These are phyloP conservation scores for Harpagoxenus sublaevis DNA, from an alignment of 2,888 invertebrate genomes.

Conservation along the genomic window DNA sequence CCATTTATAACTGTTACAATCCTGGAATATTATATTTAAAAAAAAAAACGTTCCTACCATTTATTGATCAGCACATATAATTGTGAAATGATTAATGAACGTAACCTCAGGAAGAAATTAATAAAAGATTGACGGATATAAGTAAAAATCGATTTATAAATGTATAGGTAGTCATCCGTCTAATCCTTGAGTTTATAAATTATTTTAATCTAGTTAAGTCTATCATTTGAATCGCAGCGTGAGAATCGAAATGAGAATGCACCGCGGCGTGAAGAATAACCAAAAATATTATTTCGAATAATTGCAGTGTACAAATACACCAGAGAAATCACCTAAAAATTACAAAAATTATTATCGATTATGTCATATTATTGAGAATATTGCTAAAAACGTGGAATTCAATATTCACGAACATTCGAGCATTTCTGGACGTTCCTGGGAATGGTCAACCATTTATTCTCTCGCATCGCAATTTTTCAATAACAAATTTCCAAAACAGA, in stretches of 20 bases:
- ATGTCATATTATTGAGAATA: background rate
- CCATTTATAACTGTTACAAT: background rate
- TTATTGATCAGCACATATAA: background rate
- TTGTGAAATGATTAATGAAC: background rate
- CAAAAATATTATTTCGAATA: background rate
- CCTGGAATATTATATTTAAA: background rate
- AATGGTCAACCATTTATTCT: background rate
- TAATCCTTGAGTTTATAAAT: background rate
- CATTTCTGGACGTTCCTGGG: background rate
- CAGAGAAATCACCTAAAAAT: background rate
- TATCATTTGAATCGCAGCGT: background rate
- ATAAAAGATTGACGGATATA: background rate
- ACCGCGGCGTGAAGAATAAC: background rate
- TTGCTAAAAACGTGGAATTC: background rate
- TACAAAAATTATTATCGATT: background rate
- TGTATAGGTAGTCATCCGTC: background rate
- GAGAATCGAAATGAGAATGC: background rate
- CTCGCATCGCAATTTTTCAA: conserved; percentile 1
- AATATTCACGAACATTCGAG: background rate
- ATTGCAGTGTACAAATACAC: background rate
- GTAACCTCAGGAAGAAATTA: background rate
- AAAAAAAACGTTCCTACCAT: background rate
- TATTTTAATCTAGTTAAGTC: conserved; percentile 2
- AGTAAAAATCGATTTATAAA: background rate
- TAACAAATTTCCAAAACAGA: background rate